Conservation (phyloP, 2,113 vertebrate species). For the Elaphurus davidianus region DNA sequence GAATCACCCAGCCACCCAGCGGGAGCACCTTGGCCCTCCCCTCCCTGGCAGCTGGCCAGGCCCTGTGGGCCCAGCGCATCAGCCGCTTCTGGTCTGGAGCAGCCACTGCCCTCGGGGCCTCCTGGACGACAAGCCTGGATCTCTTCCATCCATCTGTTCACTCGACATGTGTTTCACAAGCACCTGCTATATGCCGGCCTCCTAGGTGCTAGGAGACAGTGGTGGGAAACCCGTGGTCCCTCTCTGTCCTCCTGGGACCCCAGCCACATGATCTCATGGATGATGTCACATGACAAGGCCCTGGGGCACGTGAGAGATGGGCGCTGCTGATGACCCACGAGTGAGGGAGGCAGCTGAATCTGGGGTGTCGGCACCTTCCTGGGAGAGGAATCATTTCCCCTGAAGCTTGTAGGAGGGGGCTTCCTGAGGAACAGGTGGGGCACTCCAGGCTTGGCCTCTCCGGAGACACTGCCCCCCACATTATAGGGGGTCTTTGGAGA, state of each 20-base stretch:
- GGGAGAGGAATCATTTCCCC: neutral
- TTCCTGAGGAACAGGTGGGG: neutral
- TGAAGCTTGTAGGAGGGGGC: neutral
- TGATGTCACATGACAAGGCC: rapidly evolving
- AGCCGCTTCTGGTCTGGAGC: neutral
- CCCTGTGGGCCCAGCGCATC: neutral
- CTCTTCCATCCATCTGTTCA: neutral
- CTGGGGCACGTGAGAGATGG: too few relatives aligned
- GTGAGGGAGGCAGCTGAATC: rapidly evolving
- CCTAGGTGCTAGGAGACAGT: too few relatives aligned
- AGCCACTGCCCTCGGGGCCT: neutral
- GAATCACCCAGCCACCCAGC: neutral
- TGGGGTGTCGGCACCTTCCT: too few relatives aligned
- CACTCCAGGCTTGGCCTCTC: neutral
- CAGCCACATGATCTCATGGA: neutral
- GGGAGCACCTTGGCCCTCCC: rapidly evolving
- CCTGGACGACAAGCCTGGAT: neutral
- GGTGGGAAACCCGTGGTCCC: too few relatives aligned
- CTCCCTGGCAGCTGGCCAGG: rapidly evolving
- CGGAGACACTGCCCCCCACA: rapidly evolving
- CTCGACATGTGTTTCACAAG: neutral
- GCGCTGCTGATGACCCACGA: rapidly evolving
- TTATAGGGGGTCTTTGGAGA: neutral
- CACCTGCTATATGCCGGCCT: rapidly evolving
- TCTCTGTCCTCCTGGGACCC: too few relatives aligned